Percentiles rank a stretch among this genome's conserved stretches.
Conservation (phyloP, 2,113 vertebrate genomes). For the Uropsilus gracilis region DNA sequence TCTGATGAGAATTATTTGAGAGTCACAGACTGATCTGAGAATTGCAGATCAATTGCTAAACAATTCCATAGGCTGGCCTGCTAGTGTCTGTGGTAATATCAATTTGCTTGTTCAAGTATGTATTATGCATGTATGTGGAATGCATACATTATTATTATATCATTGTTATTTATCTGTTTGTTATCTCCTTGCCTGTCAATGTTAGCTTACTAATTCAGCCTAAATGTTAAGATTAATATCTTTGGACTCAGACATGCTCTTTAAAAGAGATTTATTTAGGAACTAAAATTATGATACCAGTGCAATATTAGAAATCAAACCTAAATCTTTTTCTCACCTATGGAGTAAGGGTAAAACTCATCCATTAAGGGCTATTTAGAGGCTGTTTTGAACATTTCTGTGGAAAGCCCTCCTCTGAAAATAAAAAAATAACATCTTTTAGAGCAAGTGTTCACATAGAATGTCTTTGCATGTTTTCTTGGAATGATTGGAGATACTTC, state of each 20-base stretch:
- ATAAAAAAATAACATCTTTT: background rate
- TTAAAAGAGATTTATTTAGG: slow-evolving; percentile 49
- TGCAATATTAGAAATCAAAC: slow-evolving; percentile 23
- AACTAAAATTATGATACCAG: background rate
- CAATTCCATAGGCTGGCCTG: background rate
- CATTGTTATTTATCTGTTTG: background rate
- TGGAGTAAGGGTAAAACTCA: background rate
- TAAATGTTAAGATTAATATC: background rate
- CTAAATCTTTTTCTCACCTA: background rate
- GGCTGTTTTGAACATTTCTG: background rate
- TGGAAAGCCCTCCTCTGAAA: background rate
- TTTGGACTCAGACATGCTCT: background rate
- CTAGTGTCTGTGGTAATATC: background rate
- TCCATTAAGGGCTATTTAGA: background rate
- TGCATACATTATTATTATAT: background rate
- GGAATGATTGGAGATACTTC: background rate
- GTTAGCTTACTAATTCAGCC: background rate
- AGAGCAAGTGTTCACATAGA: background rate
- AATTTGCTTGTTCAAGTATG: background rate
- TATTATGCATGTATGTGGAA: background rate
- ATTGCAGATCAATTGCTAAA: background rate
- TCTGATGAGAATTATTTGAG: background rate
- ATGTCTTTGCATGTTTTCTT: background rate
- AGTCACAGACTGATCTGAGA: background rate
- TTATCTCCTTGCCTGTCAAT: background rate